These are phyloP conservation scores for Drosophila aldrichi DNA, from an alignment of 2,888 invertebrate genomes.

Conservation along the genomic window DNA sequence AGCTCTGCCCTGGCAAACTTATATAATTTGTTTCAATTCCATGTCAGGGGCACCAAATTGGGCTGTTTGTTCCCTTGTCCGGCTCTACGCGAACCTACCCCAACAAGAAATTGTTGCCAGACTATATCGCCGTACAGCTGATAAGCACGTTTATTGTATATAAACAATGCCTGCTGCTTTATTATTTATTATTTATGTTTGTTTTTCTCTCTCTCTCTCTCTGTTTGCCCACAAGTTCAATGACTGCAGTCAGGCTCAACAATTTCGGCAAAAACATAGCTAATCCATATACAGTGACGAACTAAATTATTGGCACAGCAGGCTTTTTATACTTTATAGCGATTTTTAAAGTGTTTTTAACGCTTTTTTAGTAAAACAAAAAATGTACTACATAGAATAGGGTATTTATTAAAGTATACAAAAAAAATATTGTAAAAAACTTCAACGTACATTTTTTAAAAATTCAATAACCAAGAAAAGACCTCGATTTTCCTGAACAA, in stretches of 20 bases:
- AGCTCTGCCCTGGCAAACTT: slow-evolving; percentile 24
- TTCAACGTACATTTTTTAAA: no score
- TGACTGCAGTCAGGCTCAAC: slow-evolving; percentile 46
- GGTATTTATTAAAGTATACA: no score
- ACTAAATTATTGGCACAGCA: no score
- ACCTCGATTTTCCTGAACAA: no score
- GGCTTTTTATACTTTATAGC: no score
- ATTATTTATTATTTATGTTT: neutral
- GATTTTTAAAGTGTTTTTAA: no score
- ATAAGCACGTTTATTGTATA: slow-evolving; percentile 52
- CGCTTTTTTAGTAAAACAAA: no score
- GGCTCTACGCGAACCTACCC: slow-evolving; percentile 61
- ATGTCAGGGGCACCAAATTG: slow-evolving; percentile 42
- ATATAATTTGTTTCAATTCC: slow-evolving; percentile 51
- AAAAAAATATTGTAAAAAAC: no score
- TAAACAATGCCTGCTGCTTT: slow-evolving; percentile 14
- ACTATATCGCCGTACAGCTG: slow-evolving; percentile 30
- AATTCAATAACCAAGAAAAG: no score
- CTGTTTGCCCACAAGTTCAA: slow-evolving; percentile 50
- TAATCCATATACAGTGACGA: slow-evolving; percentile 1
- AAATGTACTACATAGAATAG: no score
- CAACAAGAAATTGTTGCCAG: slow-evolving; percentile 34
- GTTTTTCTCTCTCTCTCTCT: neutral
- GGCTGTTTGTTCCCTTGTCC: slow-evolving; percentile 14
- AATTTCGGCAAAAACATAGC: slow-evolving; percentile 31